Percentiles rank a stretch among this genome's conserved stretches.
Evolutionary conservation across 2,797 vertebrate genomes (phyloP).

Genomic region (Crypturellus tataupa): DNA sequence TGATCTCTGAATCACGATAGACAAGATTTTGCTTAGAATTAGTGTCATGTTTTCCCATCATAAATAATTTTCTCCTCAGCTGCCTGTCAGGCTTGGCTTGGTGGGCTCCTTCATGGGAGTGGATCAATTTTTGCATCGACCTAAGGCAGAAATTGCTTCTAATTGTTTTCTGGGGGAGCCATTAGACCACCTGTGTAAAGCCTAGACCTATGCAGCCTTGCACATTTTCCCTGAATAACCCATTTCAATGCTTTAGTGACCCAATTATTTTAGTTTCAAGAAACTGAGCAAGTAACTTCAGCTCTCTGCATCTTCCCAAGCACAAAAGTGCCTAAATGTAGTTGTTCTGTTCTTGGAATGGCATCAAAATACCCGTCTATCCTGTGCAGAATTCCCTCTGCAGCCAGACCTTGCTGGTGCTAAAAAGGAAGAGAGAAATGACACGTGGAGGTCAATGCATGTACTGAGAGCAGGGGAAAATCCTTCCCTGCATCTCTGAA

Average conservation of each 20-base stretch:
- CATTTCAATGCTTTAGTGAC: conserved; percentile 42
- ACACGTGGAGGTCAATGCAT: background rate
- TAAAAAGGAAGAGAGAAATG: background rate
- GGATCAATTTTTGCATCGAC: conserved; percentile 45
- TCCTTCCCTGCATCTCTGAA: background rate
- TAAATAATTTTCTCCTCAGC: conserved; percentile 18
- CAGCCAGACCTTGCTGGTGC: background rate
- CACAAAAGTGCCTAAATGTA: background rate
- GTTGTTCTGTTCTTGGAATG: background rate
- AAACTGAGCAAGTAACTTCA: background rate
- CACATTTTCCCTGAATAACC: conserved; percentile 41
- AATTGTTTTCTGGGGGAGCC: conserved; percentile 69
- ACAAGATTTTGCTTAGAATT: conserved; percentile 33
- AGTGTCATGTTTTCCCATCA: conserved; percentile 10
- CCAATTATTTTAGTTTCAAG: conserved; percentile 52
- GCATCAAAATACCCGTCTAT: background rate
- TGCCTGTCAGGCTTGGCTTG: conserved; percentile 36
- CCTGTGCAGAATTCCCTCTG: background rate
- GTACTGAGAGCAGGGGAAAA: background rate
- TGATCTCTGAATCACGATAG: background rate
- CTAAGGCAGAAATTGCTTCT: conserved; percentile 47
- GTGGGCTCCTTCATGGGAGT: conserved; percentile 34
- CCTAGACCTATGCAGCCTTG: background rate
- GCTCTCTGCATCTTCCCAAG: background rate
- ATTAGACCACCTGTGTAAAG: conserved; percentile 53